Conservation (phyloP, 2,113 vertebrate species). For the Corythornis cristatus region DNA sequence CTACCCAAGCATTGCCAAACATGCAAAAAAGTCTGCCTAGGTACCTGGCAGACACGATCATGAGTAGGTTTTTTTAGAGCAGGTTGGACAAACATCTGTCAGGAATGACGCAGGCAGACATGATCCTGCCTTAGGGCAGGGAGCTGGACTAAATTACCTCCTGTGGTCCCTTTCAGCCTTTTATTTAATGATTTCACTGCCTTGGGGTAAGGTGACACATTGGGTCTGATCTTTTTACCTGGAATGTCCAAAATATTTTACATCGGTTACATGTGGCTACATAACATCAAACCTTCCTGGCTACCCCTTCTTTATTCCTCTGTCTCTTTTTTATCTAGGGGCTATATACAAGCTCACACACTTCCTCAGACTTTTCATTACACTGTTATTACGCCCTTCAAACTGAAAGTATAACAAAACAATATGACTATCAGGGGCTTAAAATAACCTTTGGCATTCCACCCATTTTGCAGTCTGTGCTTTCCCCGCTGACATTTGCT, state of each 20-base stretch:
- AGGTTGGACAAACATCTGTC: conserved; percentile 69
- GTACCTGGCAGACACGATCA: conserved; percentile 12
- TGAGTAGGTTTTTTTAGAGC: not conserved
- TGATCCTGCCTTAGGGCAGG: conserved; percentile 31
- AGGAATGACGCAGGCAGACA: conserved; percentile 36
- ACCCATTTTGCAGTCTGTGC: not conserved
- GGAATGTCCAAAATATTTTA: conserved; percentile 20
- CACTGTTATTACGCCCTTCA: not conserved
- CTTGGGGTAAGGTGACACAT: conserved; percentile 39
- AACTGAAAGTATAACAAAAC: not conserved
- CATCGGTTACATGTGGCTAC: not conserved
- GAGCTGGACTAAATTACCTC: conserved; percentile 44
- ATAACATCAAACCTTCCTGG: not conserved
- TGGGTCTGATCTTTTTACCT: conserved; percentile 25
- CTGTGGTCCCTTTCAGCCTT: conserved; percentile 44
- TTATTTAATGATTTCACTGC: conserved; percentile 29
- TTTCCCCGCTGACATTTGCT: not conserved
- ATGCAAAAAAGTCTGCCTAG: conserved; percentile 1
- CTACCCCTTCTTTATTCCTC: not conserved
- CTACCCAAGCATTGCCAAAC: conserved; percentile 18
- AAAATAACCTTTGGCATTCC: not conserved
- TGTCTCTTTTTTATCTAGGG: not conserved
- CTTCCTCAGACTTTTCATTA: not conserved
- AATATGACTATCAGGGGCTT: not conserved
- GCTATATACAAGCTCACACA: not conserved